Percentiles rank a stretch among this genome's conserved stretches.
Conservation (phyloP, 2,797 vertebrate species). For the Microtus agrestis region DNA sequence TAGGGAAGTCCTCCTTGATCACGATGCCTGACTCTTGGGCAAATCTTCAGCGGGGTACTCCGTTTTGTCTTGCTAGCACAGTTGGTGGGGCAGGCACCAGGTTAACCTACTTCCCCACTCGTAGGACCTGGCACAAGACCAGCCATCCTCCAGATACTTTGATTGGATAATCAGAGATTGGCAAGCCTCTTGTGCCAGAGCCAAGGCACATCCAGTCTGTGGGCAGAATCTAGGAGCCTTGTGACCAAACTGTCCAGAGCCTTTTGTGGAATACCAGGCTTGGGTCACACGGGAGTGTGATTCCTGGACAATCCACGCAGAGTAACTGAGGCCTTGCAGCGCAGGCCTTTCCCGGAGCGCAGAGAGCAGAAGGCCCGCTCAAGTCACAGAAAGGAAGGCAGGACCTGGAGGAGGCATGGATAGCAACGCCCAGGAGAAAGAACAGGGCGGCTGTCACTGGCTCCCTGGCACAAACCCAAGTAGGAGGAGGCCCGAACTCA, state of each 20-base stretch:
- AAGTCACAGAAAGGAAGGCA: background rate
- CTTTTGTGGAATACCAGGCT: background rate
- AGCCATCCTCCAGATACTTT: background rate
- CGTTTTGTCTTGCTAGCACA: background rate
- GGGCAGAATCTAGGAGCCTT: background rate
- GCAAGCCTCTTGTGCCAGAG: background rate
- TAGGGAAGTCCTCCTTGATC: background rate
- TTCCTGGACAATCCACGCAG: background rate
- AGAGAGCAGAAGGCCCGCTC: background rate
- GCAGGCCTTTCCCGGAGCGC: background rate
- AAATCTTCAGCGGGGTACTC: background rate
- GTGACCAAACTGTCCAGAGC: background rate
- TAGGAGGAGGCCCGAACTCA: conserved; percentile 49
- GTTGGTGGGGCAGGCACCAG: background rate
- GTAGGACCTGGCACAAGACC: background rate
- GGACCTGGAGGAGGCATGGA: background rate
- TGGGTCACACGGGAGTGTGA: background rate
- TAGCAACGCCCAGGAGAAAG: background rate
- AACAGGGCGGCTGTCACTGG: conserved; percentile 19
- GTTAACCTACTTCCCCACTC: background rate
- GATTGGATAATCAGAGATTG: background rate
- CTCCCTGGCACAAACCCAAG: conserved; percentile 65
- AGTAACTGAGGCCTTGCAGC: background rate
- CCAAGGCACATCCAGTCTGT: background rate
- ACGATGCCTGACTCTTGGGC: background rate